Evolutionary conservation across 2,113 vertebrate species (phyloP), one percentile per base, ranked within the genome.

Genomic region (Lepus americanus): DNA sequence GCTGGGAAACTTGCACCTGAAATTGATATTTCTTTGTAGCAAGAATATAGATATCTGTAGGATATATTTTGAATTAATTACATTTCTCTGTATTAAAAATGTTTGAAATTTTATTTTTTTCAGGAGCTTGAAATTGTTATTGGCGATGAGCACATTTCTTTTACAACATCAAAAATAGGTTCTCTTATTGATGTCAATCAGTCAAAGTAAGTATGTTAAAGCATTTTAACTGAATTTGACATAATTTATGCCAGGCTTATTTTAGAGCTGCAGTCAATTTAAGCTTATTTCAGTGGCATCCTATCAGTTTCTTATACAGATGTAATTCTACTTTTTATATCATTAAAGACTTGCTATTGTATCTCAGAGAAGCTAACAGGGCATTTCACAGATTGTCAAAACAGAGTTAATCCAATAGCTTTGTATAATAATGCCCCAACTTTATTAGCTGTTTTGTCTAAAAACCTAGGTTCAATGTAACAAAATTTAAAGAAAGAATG

Each of bases 71-170:
- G 29, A 63, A 74, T 90, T 76, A 79, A 69, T 16, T 78, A 3
- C 19, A 44, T 70, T 80, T 78, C 19, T 80, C 51, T 92, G 66
- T 5, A 44, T 44, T 44, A 44, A 44, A 5, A 44, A 5, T 44
- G 5, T 44, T 44, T 44, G 5, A 6, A 44, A 44, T 78, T 76
- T 94, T 79, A 3, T 84, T 84, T 94, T 94, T 98, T 98, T 91
- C 69, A 99, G 99, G 99, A 99, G 91, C 98, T 99, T 82, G 99
- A 99, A 98, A 99, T 99, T 70, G 99, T 99, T 89, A 99, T 99
- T 0, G 99, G 99, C 29, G 99, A 99, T 0, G 99, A 99, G 88
- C 99, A 99, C 97, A 99, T 99, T 98, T 99, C 99, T 94, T 99
- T 99, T 95, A 99, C 99, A 55, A 99, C 99, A 0, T 99, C 99